These are phyloP conservation scores for Campaea margaritaria DNA, from an alignment of 2,888 invertebrate species.

Conservation along the genomic window DNA sequence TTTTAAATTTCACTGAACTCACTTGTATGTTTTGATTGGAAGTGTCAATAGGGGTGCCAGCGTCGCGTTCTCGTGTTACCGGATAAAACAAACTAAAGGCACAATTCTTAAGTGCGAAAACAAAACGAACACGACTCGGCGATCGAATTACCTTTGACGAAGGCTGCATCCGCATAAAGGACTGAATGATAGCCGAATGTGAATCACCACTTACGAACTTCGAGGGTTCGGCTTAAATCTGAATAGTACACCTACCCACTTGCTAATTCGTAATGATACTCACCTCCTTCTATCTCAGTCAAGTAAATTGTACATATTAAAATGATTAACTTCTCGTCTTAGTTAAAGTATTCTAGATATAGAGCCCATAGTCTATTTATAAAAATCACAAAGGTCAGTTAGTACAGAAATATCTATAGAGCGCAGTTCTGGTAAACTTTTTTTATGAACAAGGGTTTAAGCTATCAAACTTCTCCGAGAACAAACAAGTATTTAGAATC, in stretches of 20 bases:
- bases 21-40: conserved; percentile 78
- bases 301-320: no score
- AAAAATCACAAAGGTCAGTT: no score
- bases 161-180: conserved; percentile 76
- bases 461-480: background rate
- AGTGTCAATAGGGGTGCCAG: conserved; percentile 82
- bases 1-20: conserved; percentile 35
- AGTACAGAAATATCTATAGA: no score
- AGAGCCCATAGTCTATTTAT: no score
- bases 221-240: conserved; percentile 26
- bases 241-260: background rate
- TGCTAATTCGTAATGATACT: conserved; percentile 23
- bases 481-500: conserved; percentile 6
- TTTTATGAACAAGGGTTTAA: background rate
- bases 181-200: conserved; percentile 53
- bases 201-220: conserved; percentile 43
- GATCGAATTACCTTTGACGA: conserved; percentile 82
- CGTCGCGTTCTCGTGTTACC: conserved; percentile 74
- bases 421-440: no score
- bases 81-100: conserved; percentile 78
- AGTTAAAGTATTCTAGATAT: no score
- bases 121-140: conserved; percentile 76
- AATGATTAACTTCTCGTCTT: no score
- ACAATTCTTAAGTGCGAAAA: conserved; percentile 80
- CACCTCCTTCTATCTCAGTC: conserved; percentile 16